These are phyloP conservation scores for Aphaenogaster floridana DNA, from an alignment of 1,140 invertebrate species.

Conservation along the genomic window DNA sequence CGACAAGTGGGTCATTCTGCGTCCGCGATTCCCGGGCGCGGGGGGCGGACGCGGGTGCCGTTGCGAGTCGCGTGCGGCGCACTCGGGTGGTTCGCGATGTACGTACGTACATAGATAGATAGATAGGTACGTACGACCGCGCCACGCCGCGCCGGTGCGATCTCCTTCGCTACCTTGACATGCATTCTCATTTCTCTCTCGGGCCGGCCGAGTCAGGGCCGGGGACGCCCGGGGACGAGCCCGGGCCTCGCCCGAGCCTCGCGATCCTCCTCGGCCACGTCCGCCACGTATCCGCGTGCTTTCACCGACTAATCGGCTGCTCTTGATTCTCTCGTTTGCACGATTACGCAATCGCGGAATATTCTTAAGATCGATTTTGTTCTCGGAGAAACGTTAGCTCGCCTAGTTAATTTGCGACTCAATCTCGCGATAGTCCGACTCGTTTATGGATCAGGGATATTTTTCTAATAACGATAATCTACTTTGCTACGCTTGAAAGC, in stretches of 20 bases:
- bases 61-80: background rate
- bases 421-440: background rate
- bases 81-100: background rate
- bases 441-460: background rate
- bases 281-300: background rate
- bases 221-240: constrained; percentile 67
- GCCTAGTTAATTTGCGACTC: background rate
- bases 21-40: background rate
- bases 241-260: constrained; percentile 29
- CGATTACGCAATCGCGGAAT: constrained; percentile 18
- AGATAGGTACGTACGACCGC: background rate
- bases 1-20: constrained; percentile 38
- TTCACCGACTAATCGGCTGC: constrained; percentile 10
- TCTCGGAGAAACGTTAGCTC: background rate
- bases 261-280: background rate
- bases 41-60: background rate
- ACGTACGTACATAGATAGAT: background rate
- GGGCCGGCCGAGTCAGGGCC: constrained; percentile 74
- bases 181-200: constrained; percentile 74
- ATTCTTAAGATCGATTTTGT: background rate
- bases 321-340: background rate
- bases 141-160: constrained; percentile 45
- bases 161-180: constrained; percentile 83
- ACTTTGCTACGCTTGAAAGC: background rate
- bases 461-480: background rate